A percentile compares a stretch with the other conserved stretches of the same genome.
phyloP scores from a whole-genome alignment of 2,113 vertebrate species.

The Corythaixoides concolor region DNA sequence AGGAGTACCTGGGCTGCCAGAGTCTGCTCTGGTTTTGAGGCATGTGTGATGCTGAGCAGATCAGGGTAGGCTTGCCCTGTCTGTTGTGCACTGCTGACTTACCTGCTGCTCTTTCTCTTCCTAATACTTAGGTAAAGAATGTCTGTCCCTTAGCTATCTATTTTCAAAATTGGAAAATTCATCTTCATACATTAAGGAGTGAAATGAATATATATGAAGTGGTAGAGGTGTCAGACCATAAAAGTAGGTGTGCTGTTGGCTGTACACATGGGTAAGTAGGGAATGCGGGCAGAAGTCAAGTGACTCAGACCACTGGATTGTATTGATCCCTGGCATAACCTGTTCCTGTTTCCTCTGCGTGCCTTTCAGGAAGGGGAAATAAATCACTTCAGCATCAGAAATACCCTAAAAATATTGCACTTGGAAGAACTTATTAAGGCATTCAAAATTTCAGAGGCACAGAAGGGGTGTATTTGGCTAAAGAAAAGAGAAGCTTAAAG shows the following conservation, averaged over 20 bases:
- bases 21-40: background rate
- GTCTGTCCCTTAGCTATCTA: background rate
- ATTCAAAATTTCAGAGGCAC: background rate
- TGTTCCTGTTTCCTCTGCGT: background rate
- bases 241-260: background rate
- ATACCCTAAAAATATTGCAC: conserved; percentile 3
- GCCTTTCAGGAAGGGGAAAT: background rate
- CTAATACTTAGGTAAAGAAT: background rate
- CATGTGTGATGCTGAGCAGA: accelerated
- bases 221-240: conserved; percentile 33
- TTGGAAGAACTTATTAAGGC: background rate
- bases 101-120: background rate
- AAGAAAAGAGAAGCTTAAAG: conserved; percentile 6
- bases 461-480: background rate
- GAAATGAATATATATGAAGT: conserved; percentile 14
- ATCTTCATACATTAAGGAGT: background rate
- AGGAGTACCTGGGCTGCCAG: background rate
- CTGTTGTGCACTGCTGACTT: background rate
- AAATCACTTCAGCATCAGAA: conserved; percentile 24
- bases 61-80: accelerated
- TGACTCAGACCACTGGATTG: background rate
- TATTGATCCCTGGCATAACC: background rate
- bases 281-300: background rate
- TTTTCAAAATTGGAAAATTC: background rate
- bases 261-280: background rate